Evolutionary conservation across 2,888 invertebrate genomes (phyloP).

Genomic region (Cephus pygmeus): DNA sequence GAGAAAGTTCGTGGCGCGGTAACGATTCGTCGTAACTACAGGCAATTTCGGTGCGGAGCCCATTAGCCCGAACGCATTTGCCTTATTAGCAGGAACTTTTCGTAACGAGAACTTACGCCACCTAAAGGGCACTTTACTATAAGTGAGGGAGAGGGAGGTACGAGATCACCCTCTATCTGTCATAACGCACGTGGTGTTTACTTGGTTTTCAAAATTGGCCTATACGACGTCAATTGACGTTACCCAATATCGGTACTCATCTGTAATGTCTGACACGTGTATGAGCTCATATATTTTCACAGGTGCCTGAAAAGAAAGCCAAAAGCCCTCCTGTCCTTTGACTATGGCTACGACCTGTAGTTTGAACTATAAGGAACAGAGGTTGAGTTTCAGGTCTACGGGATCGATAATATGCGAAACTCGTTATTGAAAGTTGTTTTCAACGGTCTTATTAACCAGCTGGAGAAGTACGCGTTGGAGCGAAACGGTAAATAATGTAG

Average conservation of each 20-base stretch:
- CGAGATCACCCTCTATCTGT: background rate
- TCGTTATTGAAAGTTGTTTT: background rate
- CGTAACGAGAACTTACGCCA: background rate
- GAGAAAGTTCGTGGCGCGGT: background rate
- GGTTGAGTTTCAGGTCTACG: background rate
- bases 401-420: background rate
- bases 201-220: background rate
- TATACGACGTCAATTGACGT: background rate
- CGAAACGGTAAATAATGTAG: background rate
- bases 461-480: background rate
- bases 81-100: background rate
- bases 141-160: background rate
- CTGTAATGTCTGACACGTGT: background rate
- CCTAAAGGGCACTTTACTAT: slow-evolving; percentile 5
- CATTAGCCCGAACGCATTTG: background rate
- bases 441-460: background rate
- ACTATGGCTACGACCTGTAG: background rate
- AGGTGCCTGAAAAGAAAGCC: background rate
- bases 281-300: background rate
- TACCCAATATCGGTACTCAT: background rate
- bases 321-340: background rate
- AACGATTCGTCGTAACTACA: background rate
- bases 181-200: background rate
- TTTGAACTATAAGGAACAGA: background rate
- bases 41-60: background rate